Base-by-base conservation (phyloP, 2,797 vertebrate species). In the Helarctos malayanus region DNA sequence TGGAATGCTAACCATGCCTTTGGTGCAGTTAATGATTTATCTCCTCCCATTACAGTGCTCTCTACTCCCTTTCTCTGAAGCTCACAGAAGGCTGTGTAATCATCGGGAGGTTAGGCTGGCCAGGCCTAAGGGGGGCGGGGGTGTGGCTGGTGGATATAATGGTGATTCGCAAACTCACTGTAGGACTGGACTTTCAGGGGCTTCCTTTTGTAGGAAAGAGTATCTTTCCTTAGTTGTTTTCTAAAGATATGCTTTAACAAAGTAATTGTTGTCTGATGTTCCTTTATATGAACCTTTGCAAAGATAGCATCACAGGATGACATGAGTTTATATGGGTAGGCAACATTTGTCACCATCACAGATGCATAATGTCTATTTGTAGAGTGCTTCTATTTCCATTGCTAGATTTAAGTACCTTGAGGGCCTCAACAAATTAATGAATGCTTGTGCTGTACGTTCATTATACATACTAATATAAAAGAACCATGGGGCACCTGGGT, bases 1-100 rank as follows among this genome's bases (percentile, higher is more conserved):
- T 95, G 97, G 97, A 97, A 97, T 98, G 97, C 79, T 38, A 80
- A 75, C 73, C 80, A 93, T 0, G 15, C 85, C 27, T n/a, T 65
- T 65, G 91, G 88, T 54, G 1, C 29, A 38, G 73, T 98, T 97
- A 98, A 98, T 97, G 52, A 98, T 98, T 98, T 87, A 90, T 94
- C 81, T 89, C 32, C 32, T 52, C 47, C 49, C 18, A 12, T 10
- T 41, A 23, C 80, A 27, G 49, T 14, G 16, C 75, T 76, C n/a
- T 69, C 21, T 23, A 21, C 45, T 68, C 52, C 57, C 56, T 52
- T 78, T 59, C 91, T 89, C 76, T 32, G 47, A 75, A 41, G 59
- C 89, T 56, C 38, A 69, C 54, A 38, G 89, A 71, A 71, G 54
- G 7, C 80, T 35, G 6, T 21, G 8, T 16, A 25, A 52, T 88